Evolutionary conservation across 2,888 invertebrate genomes (phyloP), one percentile per base, ranked within the genome.

Genomic region (Trichopria drosophilae): DNA sequence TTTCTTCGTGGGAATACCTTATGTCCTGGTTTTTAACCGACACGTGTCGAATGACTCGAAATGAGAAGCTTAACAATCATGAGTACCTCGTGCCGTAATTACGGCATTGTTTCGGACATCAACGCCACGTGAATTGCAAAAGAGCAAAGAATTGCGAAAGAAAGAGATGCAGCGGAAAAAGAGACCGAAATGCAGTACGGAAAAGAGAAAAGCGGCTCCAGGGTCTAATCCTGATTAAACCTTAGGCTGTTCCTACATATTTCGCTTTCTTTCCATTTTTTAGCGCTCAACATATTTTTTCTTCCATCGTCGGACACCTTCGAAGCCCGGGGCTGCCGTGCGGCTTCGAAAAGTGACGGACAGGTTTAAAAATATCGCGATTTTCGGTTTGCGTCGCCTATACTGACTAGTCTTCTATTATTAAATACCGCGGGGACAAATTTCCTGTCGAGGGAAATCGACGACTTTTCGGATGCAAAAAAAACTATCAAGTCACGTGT

Each of bases 171-270:
- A 42, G 51, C 34, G 46, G 51, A 29, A 53, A 36, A 35, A 20
- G 41, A 52, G 37, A 47, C 39, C 29, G 12, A n/a, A n/a, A n/a
- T n/a, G n/a, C 12, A 2, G 6, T n/a, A 10, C 46, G 47, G 35
- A 46, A 37, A 43, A 44, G 23, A 22, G 45, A 36, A 51, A 58
- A 44, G 56, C 57, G 45, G 60, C 61, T 62, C 41, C 52, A 45
- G 62, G 60, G 58, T 55, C 62, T 63, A 62, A 67, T 69, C 60
- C 58, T 65, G 70, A 68, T 71, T 68, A 68, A 69, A 66, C 66
- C 57, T 58, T 56, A 45, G 48, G 56, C 51, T 39, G 52, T 53
- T 50, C 44, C 47, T n/a, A n/a, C n/a, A n/a, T n/a, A n/a, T n/a
- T n/a, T n/a, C 19, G n/a, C n/a, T 10, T 13, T 35, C 22, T 35